A percentile compares a stretch with the other conserved stretches of the same genome.
phyloP scores from a whole-genome alignment of 2,888 invertebrate species.

The Lutraria lutraria region DNA sequence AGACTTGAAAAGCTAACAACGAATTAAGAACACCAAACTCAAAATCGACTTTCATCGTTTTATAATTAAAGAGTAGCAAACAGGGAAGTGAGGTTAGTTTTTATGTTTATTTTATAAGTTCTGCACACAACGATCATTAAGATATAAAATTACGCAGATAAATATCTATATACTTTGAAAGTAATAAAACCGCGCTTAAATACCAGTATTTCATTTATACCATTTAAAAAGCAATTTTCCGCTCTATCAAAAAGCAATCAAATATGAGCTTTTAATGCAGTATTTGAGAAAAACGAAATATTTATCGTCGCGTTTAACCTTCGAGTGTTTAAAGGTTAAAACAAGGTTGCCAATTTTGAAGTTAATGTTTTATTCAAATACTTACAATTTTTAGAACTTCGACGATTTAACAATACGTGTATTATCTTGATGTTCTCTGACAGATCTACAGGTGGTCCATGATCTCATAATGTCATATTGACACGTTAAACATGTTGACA shows the following conservation, averaged over 20 bases:
- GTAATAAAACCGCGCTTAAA: constrained; percentile 10
- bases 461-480: background rate
- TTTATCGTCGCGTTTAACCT: background rate
- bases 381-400: background rate
- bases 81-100: background rate
- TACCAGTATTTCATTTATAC: background rate
- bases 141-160: background rate
- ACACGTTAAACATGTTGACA: background rate
- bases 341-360: background rate
- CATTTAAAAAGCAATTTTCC: constrained; percentile 11
- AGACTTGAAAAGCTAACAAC: too few species aligned
- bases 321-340: background rate
- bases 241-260: constrained; percentile 13
- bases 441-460: background rate
- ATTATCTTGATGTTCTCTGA: too few species aligned
- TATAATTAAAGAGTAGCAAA: background rate
- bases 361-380: background rate
- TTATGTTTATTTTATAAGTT: background rate
- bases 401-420: too few species aligned
- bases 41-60: background rate
- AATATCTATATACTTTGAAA: background rate
- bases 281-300: background rate
- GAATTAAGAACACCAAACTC: background rate
- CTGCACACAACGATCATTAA: background rate
- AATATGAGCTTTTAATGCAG: background rate